Base-by-base conservation (phyloP, 2,113 vertebrate genomes). In the Hyla sarda region DNA sequence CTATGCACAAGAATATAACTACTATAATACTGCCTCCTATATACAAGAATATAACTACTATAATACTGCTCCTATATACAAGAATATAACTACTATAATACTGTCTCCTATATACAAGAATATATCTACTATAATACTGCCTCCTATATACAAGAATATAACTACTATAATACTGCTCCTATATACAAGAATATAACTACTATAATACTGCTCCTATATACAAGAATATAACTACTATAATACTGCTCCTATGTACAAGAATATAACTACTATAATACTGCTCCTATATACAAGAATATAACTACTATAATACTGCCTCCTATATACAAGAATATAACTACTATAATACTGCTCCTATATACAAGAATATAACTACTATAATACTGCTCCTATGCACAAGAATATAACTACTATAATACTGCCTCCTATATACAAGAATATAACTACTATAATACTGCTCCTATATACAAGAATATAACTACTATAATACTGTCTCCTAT, bases 61-160 rank as follows among this genome's bases (percentile, higher is more conserved):
- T 65, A 65, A 65, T 65, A 65, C 60, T 65, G 25, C 56, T 12
- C 56, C 56, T 60, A 25, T 60, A 10, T 65, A 65, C 60, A 65
- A 30, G n/a, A 65, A 65, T 65, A 65, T 65, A 65, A 65, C 60
- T 65, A 65, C 60, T 65, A 65, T 65, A 65, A 65, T 65, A 65
- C 60, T 65, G 25, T 23, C n/a, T 16, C n/a, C 60, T 65, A 65
- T 28, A 10, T 65, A 65, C 60, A 65, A 14, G 60, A 65, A 65
- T 30, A 65, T 65, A 65, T 28, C 60, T 65, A 65, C 60, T 65
- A 65, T 65, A 65, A 65, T 65, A 65, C 60, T 65, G 12, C 60
- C 56, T 19, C 54, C 54, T 60, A 60, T 60, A 7, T 25, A 60
- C 56, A 60, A 25, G n/a, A 60, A 60, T 60, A 60, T 60, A 60